These are phyloP conservation scores for Pempheris klunzingeri DNA, from an alignment of 2,797 vertebrate genomes.

Conservation along the genomic window DNA sequence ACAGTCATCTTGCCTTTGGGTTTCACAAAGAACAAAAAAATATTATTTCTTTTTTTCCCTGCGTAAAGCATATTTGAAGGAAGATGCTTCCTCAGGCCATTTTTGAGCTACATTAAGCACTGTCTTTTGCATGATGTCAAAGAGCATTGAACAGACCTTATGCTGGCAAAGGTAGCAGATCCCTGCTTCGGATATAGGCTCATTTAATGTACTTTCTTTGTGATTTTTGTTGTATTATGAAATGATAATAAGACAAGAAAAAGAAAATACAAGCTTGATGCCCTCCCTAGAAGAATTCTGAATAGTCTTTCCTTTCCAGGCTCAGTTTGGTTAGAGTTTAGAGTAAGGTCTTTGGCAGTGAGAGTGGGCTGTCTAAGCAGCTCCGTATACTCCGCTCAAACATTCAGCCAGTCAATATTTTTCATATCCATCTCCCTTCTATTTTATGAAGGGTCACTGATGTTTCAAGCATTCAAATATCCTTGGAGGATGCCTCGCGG, in stretches of 20 bases:
- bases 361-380: constrained; percentile 68
- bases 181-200: constrained; percentile 34
- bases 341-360: constrained; percentile 75
- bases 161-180: constrained; percentile 65
- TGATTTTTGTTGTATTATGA: constrained; percentile 47
- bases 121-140: constrained; percentile 83
- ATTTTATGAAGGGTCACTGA: constrained; percentile 76
- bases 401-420: constrained; percentile 78
- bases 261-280: constrained; percentile 17
- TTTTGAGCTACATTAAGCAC: constrained; percentile 84
- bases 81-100: constrained; percentile 78
- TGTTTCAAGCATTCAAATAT: constrained; percentile 74
- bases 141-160: constrained; percentile 61
- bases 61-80: constrained; percentile 73
- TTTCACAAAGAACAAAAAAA: constrained; percentile 72
- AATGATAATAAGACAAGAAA: constrained; percentile 44
- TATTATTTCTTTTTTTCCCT: constrained; percentile 49
- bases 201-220: constrained; percentile 40
- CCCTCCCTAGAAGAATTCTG: constrained; percentile 48
- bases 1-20: constrained; percentile 81
- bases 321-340: constrained; percentile 73
- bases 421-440: constrained; percentile 67
- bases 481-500: constrained; percentile 78
- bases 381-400: constrained; percentile 62
- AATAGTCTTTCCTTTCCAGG: constrained; percentile 59